A percentile compares a stretch with the other conserved stretches of the same genome.
Conservation (phyloP, 2,113 vertebrate genomes). For the Atractosteus spatula region DNA sequence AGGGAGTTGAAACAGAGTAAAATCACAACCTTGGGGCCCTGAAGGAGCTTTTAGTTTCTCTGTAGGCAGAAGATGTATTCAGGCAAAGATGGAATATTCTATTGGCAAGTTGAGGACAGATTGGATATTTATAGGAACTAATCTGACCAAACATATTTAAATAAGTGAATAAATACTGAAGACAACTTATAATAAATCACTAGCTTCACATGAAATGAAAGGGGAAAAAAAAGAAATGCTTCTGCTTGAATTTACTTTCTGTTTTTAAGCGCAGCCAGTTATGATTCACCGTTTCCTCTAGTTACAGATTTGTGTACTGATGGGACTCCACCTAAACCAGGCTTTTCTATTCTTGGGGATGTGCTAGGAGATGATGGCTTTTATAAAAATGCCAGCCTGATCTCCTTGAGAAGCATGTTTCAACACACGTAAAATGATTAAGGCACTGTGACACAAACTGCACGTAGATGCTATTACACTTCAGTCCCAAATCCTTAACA, state of each 20-base stretch:
- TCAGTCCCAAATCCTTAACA: slow-evolving; percentile 34
- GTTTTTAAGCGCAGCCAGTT: background rate
- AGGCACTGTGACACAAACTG: background rate
- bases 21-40: slow-evolving; percentile 38
- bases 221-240: background rate
- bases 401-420: no score
- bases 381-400: no score
- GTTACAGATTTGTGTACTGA: background rate
- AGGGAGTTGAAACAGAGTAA: slow-evolving; percentile 31
- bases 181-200: no score
- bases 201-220: no score
- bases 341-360: slow-evolving; percentile 1
- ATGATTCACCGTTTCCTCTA: slow-evolving; percentile 13
- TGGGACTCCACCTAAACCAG: background rate
- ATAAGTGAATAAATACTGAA: no score
- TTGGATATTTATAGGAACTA: no score
- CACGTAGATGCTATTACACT: slow-evolving; percentile 39
- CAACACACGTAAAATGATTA: no score
- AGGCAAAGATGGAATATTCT: no score
- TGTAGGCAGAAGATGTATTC: background rate
- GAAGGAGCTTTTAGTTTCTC: slow-evolving; percentile 3
- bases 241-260: background rate
- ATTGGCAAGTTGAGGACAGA: no score
- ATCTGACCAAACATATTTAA: no score
- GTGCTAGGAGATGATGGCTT: no score